Evolutionary conservation across 2,888 invertebrate genomes (phyloP).

Genomic region (Litoditis marina): DNA sequence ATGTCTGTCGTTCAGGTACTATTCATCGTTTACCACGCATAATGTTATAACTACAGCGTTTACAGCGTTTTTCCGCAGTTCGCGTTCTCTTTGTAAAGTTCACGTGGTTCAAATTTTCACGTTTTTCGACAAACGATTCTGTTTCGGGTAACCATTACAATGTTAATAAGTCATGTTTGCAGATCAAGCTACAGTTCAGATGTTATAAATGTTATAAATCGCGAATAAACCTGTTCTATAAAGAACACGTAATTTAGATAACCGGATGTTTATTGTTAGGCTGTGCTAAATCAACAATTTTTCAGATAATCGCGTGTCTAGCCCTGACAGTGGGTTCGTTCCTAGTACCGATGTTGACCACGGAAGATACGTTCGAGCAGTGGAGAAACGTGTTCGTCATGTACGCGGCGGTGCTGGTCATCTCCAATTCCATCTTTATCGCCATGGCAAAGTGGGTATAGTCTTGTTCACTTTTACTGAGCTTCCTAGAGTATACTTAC

Average conservation of each 20-base stretch:
- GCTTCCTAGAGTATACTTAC: no score
- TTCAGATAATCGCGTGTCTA: conserved; percentile 40
- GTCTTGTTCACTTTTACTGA: no score
- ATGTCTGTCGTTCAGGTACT: conserved; percentile 49
- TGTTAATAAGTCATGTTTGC: no score
- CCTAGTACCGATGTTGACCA: conserved; percentile 43
- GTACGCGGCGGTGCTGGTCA: conserved; percentile 30
- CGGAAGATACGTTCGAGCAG: conserved; percentile 31
- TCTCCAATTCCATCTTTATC: conserved; percentile 32
- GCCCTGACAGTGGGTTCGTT: conserved; percentile 46
- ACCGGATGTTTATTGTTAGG: not conserved
- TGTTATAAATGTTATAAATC: no score
- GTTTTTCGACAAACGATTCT: no score
- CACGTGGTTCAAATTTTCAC: no score
- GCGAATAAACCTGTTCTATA: no score
- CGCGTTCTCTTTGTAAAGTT: no score
- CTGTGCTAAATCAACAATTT: not conserved
- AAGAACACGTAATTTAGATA: not conserved
- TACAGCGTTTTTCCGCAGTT: no score
- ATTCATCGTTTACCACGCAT: no score
- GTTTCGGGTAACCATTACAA: no score
- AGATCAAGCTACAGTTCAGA: no score
- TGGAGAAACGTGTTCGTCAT: conserved; percentile 41
- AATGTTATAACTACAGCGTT: not conserved
- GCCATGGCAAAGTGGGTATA: conserved; percentile 24